These are phyloP conservation scores for Cryptomyrus ogoouensis DNA, from an alignment of 2,113 vertebrate species.

Conservation along the genomic window DNA sequence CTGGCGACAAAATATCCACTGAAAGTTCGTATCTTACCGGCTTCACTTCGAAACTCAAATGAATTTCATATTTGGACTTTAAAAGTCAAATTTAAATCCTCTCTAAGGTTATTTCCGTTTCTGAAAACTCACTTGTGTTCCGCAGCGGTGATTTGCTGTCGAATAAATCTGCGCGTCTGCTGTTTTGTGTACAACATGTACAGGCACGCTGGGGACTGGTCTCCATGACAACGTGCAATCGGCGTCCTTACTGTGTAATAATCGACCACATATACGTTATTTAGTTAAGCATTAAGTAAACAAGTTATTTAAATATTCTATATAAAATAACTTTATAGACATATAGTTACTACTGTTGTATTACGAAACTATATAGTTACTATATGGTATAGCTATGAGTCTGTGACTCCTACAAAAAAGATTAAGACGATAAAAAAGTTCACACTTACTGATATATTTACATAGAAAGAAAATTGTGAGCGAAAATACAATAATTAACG, in stretches of 20 bases:
- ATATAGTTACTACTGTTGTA: neutral
- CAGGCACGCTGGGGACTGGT: neutral
- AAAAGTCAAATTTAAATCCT: neutral
- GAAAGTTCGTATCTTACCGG: neutral
- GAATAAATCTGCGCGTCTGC: conserved; percentile 2
- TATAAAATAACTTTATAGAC: neutral
- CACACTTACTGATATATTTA: neutral
- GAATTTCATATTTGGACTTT: neutral
- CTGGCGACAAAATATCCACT: neutral
- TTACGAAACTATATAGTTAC: neutral
- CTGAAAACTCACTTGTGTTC: neutral
- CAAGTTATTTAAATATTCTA: neutral
- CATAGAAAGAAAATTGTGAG: neutral
- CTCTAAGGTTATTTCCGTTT: too few species aligned
- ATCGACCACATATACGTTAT: neutral
- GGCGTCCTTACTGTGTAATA: neutral
- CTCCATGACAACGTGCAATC: conserved; percentile 18
- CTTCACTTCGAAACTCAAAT: neutral
- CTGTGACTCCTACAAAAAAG: neutral
- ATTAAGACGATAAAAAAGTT: neutral
- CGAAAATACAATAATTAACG: neutral
- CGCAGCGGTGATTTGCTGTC: neutral
- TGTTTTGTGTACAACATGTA: neutral
- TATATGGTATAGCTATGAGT: neutral
- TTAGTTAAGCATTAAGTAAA: neutral